Evolutionary conservation across 2,888 invertebrate genomes (phyloP).

Genomic region (Xestia xanthographa): DNA sequence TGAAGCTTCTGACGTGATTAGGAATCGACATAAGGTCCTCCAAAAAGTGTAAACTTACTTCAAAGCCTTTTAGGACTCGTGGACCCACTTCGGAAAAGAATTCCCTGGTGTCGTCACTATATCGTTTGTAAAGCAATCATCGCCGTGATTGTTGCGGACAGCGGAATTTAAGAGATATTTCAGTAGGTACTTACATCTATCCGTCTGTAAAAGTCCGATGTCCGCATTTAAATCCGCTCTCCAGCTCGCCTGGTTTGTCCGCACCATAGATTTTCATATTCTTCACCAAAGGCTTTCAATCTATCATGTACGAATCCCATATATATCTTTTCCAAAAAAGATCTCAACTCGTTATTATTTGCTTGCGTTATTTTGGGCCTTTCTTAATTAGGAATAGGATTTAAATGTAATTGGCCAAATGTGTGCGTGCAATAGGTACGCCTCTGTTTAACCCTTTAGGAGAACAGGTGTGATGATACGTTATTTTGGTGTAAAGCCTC

Average conservation of each 20-base stretch:
- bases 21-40: neutral
- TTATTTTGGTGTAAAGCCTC: slow-evolving; percentile 37
- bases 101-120: too few relatives aligned
- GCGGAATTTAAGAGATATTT: neutral
- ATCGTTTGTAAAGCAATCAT: too few relatives aligned
- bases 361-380: too few relatives aligned
- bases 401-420: too few relatives aligned
- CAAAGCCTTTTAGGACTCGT: too few relatives aligned
- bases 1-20: neutral
- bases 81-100: too few relatives aligned
- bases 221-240: neutral
- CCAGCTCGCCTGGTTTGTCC: neutral
- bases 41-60: neutral
- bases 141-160: too few relatives aligned
- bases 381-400: too few relatives aligned
- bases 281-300: neutral
- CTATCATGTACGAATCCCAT: too few relatives aligned
- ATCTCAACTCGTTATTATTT: too few relatives aligned
- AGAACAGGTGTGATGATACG: neutral
- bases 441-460: neutral
- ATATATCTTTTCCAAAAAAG: too few relatives aligned
- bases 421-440: neutral
- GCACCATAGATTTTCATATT: neutral
- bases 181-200: neutral
- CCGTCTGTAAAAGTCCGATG: neutral